Conservation (phyloP, 2,797 vertebrate genomes). For the Alosa sapidissima region DNA sequence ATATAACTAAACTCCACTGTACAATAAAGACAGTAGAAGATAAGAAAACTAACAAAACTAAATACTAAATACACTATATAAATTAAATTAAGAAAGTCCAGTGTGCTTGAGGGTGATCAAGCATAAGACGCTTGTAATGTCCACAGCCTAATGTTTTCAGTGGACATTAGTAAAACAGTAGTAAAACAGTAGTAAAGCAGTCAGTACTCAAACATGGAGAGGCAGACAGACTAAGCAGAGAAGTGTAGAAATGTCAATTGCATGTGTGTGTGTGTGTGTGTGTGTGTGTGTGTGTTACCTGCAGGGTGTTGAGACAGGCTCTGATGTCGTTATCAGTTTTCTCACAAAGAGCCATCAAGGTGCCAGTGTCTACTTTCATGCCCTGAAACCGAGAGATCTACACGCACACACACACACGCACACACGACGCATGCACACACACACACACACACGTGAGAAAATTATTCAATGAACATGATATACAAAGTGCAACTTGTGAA, state of each 20-base stretch:
- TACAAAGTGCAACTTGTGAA: not conserved
- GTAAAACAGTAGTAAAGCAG: no score
- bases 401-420: not conserved
- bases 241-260: no score
- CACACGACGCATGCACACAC: constrained; percentile 17
- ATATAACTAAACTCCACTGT: no score
- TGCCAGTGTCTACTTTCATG: constrained; percentile 80
- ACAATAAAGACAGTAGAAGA: no score
- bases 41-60: no score
- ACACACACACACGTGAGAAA: not conserved
- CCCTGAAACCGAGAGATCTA: constrained; percentile 82
- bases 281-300: constrained; percentile 70
- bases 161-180: no score
- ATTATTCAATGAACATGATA: not conserved
- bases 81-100: no score
- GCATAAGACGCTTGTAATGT: no score
- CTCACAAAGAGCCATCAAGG: constrained; percentile 85
- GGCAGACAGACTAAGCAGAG: not conserved
- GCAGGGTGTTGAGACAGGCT: constrained; percentile 92
- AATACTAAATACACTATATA: no score
- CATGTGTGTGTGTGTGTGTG: not conserved
- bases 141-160: no score
- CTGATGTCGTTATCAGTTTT: constrained; percentile 94
- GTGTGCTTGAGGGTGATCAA: no score
- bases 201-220: not conserved